These are phyloP conservation scores for Tethya wilhelma DNA, from an alignment of 37 sponge, comb jelly and placozoan genomes.

Conservation along the genomic window DNA sequence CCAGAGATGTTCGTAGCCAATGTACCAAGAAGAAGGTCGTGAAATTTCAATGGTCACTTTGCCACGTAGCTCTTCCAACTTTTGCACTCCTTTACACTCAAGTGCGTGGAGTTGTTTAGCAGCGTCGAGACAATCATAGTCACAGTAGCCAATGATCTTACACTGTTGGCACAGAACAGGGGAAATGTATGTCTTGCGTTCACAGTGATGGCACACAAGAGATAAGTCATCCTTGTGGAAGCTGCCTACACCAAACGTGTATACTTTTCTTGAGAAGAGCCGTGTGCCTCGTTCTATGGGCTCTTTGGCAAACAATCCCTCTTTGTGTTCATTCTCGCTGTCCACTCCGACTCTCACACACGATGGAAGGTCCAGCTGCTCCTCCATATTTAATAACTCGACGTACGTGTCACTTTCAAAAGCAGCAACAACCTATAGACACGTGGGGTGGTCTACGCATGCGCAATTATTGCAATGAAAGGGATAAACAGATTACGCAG, in stretches of 20 bases:
- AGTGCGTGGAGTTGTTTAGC: background rate
- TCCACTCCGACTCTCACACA: too few relatives aligned
- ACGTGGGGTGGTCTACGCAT: too few relatives aligned
- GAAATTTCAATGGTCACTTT: background rate
- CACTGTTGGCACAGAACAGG: background rate
- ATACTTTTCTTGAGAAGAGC: background rate
- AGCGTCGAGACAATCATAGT: background rate
- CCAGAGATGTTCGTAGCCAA: background rate
- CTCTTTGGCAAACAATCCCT: background rate
- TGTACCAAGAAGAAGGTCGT: background rate
- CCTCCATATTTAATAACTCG: too few relatives aligned
- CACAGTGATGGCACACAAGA: background rate
- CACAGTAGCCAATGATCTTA: background rate
- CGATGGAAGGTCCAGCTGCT: too few relatives aligned
- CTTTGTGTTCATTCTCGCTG: too few relatives aligned
- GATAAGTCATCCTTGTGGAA: background rate
- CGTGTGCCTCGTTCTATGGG: background rate
- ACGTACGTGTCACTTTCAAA: too few relatives aligned
- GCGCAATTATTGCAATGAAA: too few relatives aligned
- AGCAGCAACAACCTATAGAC: too few relatives aligned
- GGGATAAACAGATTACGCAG: too few relatives aligned
- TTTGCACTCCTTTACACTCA: background rate
- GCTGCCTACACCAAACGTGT: background rate
- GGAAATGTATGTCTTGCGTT: background rate
- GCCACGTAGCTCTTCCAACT: background rate